Evolutionary conservation across 2,113 vertebrate genomes (phyloP), one percentile per base, ranked within the genome.

Genomic region (Lepus europaeus): DNA sequence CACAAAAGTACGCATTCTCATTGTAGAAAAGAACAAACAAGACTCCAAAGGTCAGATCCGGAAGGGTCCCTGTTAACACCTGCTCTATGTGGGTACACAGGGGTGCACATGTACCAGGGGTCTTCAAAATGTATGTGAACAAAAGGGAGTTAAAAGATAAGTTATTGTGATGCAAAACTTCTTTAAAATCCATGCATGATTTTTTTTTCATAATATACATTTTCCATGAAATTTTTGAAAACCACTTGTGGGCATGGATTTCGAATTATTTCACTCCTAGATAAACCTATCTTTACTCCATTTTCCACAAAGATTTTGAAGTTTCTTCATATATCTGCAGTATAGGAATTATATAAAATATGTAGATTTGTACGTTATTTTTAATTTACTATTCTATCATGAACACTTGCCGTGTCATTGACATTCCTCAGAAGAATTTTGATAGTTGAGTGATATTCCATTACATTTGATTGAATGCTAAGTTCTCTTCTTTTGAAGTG

Each of bases 391-490:
- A 25, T 36, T 79, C 29, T 79, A 2, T 63, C 64, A 8, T n/a
- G 49, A 68, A 36, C 68, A 78, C 94, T 68, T 31, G 17, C 45
- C 72, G 53, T 36, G 22, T 69, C 77, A 20, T 29, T 61, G 86
- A 53, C 77, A 77, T 78, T 85, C 85, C 82, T 85, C 78, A 82
- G 20, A 61, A 89, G 77, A 80, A 45, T 51, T 94, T 90, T 70
- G 39, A 61, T 70, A 36, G 63, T 69, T 53, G 39, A 84, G 59
- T 88, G 17, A 22, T 69, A 95, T 69, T 87, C 68, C 13, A 25
- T 82, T 90, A 20, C 33, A 19, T 93, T 95, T 90, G n/a, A 45
- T 5, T 70, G 59, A 69, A 56, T 53, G 73, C 78, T 85, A 86
- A 92, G 59, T 51, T 86, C 29, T 29, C 51, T 92, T 81, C 68